Base-by-base conservation (phyloP, 2,888 invertebrate genomes). In the Dynastes grantii region DNA sequence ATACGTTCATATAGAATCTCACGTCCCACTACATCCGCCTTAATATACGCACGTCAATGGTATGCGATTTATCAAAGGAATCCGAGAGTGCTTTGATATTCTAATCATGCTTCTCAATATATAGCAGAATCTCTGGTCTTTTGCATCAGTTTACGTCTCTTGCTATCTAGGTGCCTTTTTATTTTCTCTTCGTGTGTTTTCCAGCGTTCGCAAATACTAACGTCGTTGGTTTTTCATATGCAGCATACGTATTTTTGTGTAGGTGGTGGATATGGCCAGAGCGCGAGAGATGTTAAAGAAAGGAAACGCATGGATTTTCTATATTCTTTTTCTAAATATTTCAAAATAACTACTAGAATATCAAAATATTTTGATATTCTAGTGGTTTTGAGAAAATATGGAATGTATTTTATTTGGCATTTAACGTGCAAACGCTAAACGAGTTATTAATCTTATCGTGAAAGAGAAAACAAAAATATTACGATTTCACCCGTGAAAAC, bases 31-130 rank as follows among this genome's bases (percentile, higher is more conserved):
- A 51, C 68, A 51, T 68, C 68, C 27, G 6, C 27, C 70, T 58
- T 55, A 75, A 61, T 49, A 75, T 29, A 75, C 61, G 37, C 73
- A 61, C 49, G 49, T 75, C 45, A 29, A n/a, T 63, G 61, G 16
- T 61, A 45, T 61, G 27, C 27, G 73, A 73, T 29, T 75, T 75
- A 75, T 75, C 73, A 75, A 75, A 75, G 73, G 61, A 27, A 40
- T 61, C 27, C 37, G 11, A n/a, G 61, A 27, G 61, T 45, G 45
- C 73, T 75, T 75, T 63, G 73, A 75, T 75, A 75, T 75, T 75
- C 73, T 61, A 61, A 61, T 61, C 73, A 63, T 29, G 8, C 68
- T 51, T 27, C 51, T 68, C 68, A 27, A 27, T 68, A 51, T 68
- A 51, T 1, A 51, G 65, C 22, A 45, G 29, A 51, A 51, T 68